Conservation (phyloP, 2,797 vertebrate species). For the Xiphophorus birchmanni region DNA sequence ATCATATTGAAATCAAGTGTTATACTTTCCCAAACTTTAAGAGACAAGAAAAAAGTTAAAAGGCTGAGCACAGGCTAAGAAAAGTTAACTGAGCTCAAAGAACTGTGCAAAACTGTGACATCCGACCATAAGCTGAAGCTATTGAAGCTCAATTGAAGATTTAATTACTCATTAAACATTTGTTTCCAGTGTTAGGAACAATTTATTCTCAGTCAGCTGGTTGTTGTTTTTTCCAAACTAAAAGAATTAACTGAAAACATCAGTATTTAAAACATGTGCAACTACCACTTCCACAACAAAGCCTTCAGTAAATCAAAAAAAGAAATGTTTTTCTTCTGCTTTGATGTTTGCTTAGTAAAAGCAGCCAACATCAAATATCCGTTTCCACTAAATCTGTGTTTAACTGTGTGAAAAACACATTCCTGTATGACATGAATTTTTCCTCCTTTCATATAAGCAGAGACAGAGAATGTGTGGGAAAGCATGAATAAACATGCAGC, state of each 20-base stretch:
- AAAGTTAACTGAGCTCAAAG: background rate
- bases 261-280: background rate
- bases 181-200: background rate
- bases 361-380: background rate
- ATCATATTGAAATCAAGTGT: background rate
- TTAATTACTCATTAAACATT: background rate
- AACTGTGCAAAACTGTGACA: background rate
- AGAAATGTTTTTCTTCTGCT: too few relatives aligned
- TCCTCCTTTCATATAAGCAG: background rate
- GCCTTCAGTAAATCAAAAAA: background rate
- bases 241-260: background rate
- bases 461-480: slow-evolving; percentile 1
- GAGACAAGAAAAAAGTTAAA: background rate
- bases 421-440: background rate
- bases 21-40: background rate
- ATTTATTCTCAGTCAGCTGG: background rate
- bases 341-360: background rate
- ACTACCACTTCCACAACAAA: background rate
- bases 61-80: too few relatives aligned
- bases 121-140: background rate
- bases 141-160: background rate
- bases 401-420: background rate
- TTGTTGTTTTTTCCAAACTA: background rate
- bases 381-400: slow-evolving; percentile 1
- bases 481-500: background rate